Conservation (phyloP, 2,797 vertebrate genomes). For the Sardinella longiceps region DNA sequence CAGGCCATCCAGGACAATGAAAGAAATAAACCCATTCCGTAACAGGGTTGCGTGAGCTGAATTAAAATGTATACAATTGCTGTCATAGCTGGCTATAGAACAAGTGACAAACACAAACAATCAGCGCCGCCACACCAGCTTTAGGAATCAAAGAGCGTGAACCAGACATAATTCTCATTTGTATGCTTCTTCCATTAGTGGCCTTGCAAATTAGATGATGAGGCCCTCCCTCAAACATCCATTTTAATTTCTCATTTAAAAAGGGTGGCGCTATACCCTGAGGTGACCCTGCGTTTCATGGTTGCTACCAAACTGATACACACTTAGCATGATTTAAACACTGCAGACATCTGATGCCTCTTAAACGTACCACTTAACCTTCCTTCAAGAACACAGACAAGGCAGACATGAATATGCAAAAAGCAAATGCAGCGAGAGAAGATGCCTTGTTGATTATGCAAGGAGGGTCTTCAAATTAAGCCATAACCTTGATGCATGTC, state of each 20-base stretch:
- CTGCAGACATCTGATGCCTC: conserved; percentile 35
- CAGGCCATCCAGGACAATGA: not conserved
- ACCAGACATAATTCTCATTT: conserved; percentile 38
- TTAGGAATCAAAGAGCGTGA: conserved; percentile 22
- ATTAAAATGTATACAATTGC: not conserved
- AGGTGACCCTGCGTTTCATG: not conserved
- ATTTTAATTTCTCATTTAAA: conserved; percentile 52
- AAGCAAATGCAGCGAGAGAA: not conserved
- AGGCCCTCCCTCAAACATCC: conserved; percentile 34
- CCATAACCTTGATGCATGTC: not conserved
- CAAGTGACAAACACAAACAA: not conserved
- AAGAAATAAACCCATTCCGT: conserved; percentile 26
- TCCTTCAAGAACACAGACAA: conserved; percentile 26
- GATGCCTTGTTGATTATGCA: not conserved
- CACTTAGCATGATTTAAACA: conserved; percentile 18
- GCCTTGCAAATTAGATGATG: conserved; percentile 40
- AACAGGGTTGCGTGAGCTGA: conserved; percentile 3
- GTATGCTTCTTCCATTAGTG: conserved; percentile 48
- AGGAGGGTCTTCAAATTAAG: not conserved
- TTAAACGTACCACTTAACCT: conserved; percentile 48
- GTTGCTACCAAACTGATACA: conserved; percentile 31
- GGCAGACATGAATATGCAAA: not conserved
- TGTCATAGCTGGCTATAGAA: not conserved
- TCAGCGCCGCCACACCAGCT: not conserved
- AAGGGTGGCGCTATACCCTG: conserved; percentile 40